Base-by-base conservation (phyloP, 1,140 invertebrate species). In the Polypedilum pembai region DNA sequence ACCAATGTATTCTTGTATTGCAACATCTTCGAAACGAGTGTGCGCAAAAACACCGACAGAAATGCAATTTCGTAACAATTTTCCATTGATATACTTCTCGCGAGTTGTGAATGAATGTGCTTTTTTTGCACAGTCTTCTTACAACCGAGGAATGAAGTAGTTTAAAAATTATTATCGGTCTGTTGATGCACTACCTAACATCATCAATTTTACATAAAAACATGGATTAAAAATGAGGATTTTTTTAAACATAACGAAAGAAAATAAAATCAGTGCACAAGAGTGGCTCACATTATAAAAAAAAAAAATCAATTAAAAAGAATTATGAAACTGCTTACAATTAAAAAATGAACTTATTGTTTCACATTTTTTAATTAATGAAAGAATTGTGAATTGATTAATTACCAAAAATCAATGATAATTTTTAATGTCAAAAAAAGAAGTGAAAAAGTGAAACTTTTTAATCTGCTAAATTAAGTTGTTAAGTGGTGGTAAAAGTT, bases 61-160 rank as follows among this genome's bases (percentile, higher is more conserved):
- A 18, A 21, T 69, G 65, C 65, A 69, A n/a, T 69, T 33, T 33
- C 24, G 24, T 33, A 33, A 33, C 24, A 33, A 33, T 33, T 18
- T 69, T 20, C 20, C 65, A 69, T 69, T 69, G 65, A 69, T 69
- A 18, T 8, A 33, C 65, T 69, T 21, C n/a, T 56, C 45, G 45
- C 8, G 65, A 10, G 4, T 69, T 69, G 65, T 69, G 65, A 69
- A 69, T 69, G 65, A 69, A 69, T 21, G 10, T 18, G 8, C 8
- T 69, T n/a, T 69, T n/a, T 18, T 8, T 18, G 65, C 20, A 33
- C 65, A 69, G 65, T 69, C 20, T 69, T 20, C 8, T 20, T 69
- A 18, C 20, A 69, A 69, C 65, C 65, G 65, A 69, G 17, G 8
- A 69, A 18, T 69, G 65, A 69, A 69, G 20, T 18, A 21, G 65